phyloP scores from a whole-genome alignment of 1,140 invertebrate genomes.

The Archegozetes longisetosus region DNA sequence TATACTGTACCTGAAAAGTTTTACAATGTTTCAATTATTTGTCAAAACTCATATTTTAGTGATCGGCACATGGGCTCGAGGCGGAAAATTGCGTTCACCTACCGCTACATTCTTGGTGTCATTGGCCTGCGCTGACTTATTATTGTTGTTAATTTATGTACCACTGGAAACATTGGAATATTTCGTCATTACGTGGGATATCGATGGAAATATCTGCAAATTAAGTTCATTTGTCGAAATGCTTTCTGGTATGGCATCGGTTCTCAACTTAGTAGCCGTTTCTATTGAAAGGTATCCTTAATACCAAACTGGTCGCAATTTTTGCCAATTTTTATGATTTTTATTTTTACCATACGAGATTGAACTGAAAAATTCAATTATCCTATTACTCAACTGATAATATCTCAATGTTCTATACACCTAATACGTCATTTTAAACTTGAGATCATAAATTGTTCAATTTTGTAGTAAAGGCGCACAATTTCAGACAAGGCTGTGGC shows the following conservation, averaged over 20 bases:
- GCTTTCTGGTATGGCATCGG: constrained; percentile 21
- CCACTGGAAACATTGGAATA: constrained; percentile 24
- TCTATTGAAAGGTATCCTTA: constrained; percentile 23
- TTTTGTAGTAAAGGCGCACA: too few species aligned
- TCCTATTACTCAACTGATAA: background rate
- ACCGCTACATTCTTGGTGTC: constrained; percentile 23
- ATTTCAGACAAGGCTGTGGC: too few species aligned
- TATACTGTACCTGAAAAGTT: too few species aligned
- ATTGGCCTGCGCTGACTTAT: constrained; percentile 22
- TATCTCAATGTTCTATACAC: too few species aligned
- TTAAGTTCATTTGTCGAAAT: constrained; percentile 18
- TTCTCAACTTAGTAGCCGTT: constrained; percentile 22
- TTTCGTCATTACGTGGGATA: constrained; percentile 22
- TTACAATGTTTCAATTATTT: too few species aligned
- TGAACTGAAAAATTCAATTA: constrained; percentile 1
- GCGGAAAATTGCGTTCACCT: constrained; percentile 19
- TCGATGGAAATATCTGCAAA: constrained; percentile 20
- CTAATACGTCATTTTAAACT: background rate
- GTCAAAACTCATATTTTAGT: too few species aligned
- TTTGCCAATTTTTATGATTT: background rate
- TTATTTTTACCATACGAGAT: background rate
- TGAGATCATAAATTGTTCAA: too few species aligned
- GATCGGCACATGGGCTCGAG: constrained; percentile 19
- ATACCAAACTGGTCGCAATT: too few species aligned
- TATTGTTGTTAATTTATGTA: constrained; percentile 22